phyloP scores from a whole-genome alignment of 2,888 invertebrate genomes.

The Tethea ocularis region DNA sequence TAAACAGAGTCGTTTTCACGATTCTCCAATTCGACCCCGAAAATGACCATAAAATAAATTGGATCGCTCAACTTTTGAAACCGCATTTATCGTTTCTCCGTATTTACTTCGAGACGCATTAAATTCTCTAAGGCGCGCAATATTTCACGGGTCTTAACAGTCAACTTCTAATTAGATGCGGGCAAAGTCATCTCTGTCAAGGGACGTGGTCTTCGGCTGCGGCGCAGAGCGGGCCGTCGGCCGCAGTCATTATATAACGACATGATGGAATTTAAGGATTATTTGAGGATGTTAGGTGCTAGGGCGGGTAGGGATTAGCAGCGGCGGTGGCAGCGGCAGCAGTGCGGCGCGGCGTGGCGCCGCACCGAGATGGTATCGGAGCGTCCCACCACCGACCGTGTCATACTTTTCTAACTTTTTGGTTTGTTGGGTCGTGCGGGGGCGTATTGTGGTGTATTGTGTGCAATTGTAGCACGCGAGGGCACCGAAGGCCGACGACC shows the following conservation, averaged over 20 bases:
- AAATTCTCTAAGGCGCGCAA: conserved; percentile 67
- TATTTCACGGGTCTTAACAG: conserved; percentile 70
- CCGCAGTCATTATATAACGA: conserved; percentile 46
- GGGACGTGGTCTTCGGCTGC: conserved; percentile 49
- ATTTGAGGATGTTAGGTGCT: conserved; percentile 39
- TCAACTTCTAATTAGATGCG: conserved; percentile 73
- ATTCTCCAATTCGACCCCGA: conserved; percentile 42
- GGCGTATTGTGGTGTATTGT: conserved; percentile 78
- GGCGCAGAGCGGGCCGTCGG: conserved; percentile 13
- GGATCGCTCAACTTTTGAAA: conserved; percentile 57
- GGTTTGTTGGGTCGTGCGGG: conserved; percentile 69
- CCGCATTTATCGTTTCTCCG: conserved; percentile 70
- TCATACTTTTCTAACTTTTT: conserved; percentile 81
- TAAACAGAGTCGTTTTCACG: conserved; percentile 51
- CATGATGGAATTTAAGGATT: conserved; percentile 58
- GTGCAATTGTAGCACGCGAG: conserved; percentile 80
- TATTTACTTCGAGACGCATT: conserved; percentile 58
- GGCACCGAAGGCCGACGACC: conserved; percentile 77
- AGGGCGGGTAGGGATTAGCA: conserved; percentile 39
- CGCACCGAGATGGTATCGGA: conserved; percentile 71
- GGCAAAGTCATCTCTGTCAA: conserved; percentile 58
- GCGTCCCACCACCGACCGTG: conserved; percentile 47
- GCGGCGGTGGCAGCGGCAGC: conserved; percentile 32
- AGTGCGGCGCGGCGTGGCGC: conserved; percentile 31
- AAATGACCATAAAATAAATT: conserved; percentile 68